These are phyloP conservation scores for Stichodactyla mertensii DNA, from an alignment of 64 coral and sea anemone genomes.

Conservation along the genomic window DNA sequence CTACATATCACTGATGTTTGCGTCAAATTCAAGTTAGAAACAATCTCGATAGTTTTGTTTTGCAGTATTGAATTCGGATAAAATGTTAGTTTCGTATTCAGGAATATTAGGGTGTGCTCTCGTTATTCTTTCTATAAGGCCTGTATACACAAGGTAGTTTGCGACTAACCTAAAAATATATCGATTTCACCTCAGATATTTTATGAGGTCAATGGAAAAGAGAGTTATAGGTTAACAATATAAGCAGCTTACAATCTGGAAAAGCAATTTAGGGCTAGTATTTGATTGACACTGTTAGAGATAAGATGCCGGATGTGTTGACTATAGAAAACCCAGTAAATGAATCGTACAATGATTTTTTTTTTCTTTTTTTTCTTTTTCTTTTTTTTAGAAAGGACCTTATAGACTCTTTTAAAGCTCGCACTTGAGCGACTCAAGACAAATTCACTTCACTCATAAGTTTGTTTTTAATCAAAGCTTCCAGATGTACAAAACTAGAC, in stretches of 20 bases:
- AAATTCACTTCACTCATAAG: neutral
- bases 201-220: neutral
- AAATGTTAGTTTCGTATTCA: neutral
- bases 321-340: neutral
- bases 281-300: neutral
- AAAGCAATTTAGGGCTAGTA: neutral
- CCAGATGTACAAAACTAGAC: neutral
- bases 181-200: neutral
- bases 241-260: constrained; percentile 1
- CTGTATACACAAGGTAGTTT: neutral
- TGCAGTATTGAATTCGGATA: neutral
- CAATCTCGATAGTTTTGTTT: neutral
- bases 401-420: neutral
- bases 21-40: neutral
- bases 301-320: neutral
- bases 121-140: neutral
- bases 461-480: neutral
- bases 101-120: neutral
- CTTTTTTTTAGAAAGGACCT: neutral
- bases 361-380: neutral
- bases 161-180: neutral
- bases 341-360: neutral
- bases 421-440: no score
- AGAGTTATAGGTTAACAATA: neutral
- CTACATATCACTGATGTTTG: neutral